A percentile compares a stretch with the other conserved stretches of the same genome.
These are phyloP conservation scores for Sebastes itinus DNA, from an alignment of 2,797 vertebrate species.

Conservation along the genomic window DNA sequence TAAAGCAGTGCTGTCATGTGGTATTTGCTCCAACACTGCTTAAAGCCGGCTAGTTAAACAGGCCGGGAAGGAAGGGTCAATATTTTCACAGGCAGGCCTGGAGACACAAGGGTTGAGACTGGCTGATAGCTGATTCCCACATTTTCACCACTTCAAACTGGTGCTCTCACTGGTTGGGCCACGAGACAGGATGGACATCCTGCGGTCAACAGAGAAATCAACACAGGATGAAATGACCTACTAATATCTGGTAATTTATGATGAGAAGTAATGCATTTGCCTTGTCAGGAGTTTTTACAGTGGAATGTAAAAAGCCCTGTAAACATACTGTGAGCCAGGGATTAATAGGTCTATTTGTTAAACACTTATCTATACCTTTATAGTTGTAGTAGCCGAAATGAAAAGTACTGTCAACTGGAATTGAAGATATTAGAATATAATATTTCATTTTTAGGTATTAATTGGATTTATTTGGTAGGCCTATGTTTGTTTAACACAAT, in stretches of 20 bases:
- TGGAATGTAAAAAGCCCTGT: neutral
- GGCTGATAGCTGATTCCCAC: conserved; percentile 64
- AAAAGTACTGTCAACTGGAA: neutral
- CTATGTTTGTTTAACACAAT: neutral
- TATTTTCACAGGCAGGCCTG: conserved; percentile 80
- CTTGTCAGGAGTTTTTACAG: neutral
- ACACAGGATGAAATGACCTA: neutral
- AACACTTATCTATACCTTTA: neutral
- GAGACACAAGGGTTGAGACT: conserved; percentile 59
- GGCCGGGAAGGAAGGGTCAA: conserved; percentile 79
- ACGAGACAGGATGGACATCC: conserved; percentile 25
- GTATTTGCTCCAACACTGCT: conserved; percentile 83
- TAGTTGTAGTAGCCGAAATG: neutral
- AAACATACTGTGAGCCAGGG: neutral
- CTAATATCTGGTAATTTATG: neutral
- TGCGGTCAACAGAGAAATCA: conserved; percentile 15
- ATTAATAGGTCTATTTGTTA: neutral
- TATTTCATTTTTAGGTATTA: neutral
- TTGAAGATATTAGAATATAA: neutral
- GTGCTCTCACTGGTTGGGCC: neutral
- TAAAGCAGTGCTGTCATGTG: conserved; percentile 69
- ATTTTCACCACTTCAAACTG: conserved; percentile 31
- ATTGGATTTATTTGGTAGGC: neutral
- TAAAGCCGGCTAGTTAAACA: conserved; percentile 82
- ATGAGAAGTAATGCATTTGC: neutral